These are phyloP conservation scores for Polylopha cassiicola DNA, from an alignment of 2,888 invertebrate species.

Conservation along the genomic window DNA sequence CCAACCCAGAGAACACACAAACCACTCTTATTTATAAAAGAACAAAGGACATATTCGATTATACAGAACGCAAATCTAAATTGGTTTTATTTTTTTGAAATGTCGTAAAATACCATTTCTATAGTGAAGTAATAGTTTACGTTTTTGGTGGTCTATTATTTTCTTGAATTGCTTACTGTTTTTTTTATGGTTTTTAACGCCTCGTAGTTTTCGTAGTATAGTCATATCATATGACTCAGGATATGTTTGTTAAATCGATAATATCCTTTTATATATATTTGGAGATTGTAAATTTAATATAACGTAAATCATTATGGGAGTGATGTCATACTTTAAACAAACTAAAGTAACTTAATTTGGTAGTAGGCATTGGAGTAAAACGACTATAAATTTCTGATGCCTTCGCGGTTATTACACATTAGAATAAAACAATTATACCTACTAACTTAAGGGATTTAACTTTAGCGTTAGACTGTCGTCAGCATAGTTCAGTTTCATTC, in stretches of 20 bases:
- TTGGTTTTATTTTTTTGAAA: conserved; percentile 10
- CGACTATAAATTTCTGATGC: no score
- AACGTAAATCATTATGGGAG: conserved; percentile 8
- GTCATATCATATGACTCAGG: conserved; percentile 1
- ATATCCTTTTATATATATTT: conserved; percentile 14
- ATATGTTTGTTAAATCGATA: conserved; percentile 8
- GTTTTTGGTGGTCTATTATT: conserved; percentile 27
- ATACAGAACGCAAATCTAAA: not conserved
- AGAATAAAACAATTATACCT: no score
- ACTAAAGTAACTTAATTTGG: not conserved
- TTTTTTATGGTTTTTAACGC: conserved; percentile 20
- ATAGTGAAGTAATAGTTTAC: conserved; percentile 25
- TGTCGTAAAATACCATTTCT: conserved; percentile 29
- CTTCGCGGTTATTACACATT: no score
- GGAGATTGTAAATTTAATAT: conserved; percentile 6
- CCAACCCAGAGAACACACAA: not conserved
- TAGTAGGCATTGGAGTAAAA: no score
- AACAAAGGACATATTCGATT: conserved; percentile 9
- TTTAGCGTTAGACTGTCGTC: no score
- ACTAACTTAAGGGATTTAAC: no score
- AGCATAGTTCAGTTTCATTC: no score
- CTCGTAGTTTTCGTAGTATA: conserved; percentile 8
- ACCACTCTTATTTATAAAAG: conserved; percentile 2
- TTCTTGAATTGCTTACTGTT: conserved; percentile 27
- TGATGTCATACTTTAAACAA: conserved; percentile 17